Evolutionary conservation across 2,113 vertebrate genomes (phyloP).

Genomic region (Cochlearius cochlearius): DNA sequence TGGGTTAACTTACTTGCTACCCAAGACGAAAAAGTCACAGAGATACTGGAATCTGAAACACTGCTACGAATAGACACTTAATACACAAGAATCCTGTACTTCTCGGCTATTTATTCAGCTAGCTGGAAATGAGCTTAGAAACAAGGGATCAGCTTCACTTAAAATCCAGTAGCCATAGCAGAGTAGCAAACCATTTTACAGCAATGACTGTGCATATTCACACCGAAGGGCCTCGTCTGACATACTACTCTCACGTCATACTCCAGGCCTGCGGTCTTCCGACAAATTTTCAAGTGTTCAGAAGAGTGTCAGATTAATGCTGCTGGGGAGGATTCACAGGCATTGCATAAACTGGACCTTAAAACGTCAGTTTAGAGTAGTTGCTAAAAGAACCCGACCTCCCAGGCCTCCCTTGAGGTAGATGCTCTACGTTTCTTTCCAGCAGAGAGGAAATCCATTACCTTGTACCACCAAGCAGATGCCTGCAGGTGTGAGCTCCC

Average conservation of each 20-base stretch:
- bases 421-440: not conserved
- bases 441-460: not conserved
- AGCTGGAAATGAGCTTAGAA: not conserved
- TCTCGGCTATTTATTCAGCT: not conserved
- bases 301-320: not conserved
- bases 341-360: not conserved
- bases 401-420: not conserved
- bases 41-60: not conserved
- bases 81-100: not conserved
- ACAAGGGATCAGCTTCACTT: not conserved
- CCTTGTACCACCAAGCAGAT: rapidly evolving
- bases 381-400: not conserved
- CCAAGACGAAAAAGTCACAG: not conserved
- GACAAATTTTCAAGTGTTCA: not conserved
- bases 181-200: not conserved
- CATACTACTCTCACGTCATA: rapidly evolving
- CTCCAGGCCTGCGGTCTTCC: not conserved
- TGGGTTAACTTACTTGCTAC: not conserved
- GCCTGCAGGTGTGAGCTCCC: not conserved
- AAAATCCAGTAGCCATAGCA: not conserved
- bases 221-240: not conserved
- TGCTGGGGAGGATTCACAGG: not conserved
- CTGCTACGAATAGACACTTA: not conserved
- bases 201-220: not conserved
- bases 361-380: not conserved